Base-by-base conservation (phyloP, 2,797 vertebrate species). In the Cirrhinus mrigala region DNA sequence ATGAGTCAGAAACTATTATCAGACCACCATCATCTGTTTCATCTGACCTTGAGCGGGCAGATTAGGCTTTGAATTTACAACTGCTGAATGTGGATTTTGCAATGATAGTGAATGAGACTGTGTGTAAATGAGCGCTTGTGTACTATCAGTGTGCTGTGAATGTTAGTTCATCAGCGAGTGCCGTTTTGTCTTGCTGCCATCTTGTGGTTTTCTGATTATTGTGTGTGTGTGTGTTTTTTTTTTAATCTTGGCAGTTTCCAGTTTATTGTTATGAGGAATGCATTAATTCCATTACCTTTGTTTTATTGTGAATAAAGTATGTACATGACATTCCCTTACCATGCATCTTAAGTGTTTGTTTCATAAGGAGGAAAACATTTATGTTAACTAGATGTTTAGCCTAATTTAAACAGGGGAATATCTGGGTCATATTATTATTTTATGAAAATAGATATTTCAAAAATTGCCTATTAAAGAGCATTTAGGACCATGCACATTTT, bases 221-320 rank as follows among this genome's bases (percentile, higher is more conserved):
- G 40, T 24, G 10, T 22, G 29, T 5, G 58, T 27, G 22, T 29
- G 69, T 58, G 15, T 20, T 3, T 68, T 16, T 68, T 16, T 27
- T 44, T 76, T 58, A 18, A 18, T 33, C 16, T 66, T 4, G 27
- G 27, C 29, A 8, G 27, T 29, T 66, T 33, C 3, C 27, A 64
- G 15, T 6, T 66, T 33, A 29, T 66, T 33, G 62, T 69, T 14
- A 54, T 44, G 52, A 85, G 74, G 56, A 73, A 76, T 60, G 40
- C 66, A 84, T 89, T 89, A 92, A 91, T 93, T 90, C 88, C 83
- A 87, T 60, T 12, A 82, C 89, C 90, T 93, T 94, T 93, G 91
- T 93, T 89, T 89, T 92, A 92, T 93, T 92, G 93, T 94, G 92
- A 95, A 95, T 95, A 95, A 95, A 96, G 92, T 94, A 92, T 94